Conservation (phyloP, 2,797 vertebrate species). For the Ataeniobius toweri region DNA sequence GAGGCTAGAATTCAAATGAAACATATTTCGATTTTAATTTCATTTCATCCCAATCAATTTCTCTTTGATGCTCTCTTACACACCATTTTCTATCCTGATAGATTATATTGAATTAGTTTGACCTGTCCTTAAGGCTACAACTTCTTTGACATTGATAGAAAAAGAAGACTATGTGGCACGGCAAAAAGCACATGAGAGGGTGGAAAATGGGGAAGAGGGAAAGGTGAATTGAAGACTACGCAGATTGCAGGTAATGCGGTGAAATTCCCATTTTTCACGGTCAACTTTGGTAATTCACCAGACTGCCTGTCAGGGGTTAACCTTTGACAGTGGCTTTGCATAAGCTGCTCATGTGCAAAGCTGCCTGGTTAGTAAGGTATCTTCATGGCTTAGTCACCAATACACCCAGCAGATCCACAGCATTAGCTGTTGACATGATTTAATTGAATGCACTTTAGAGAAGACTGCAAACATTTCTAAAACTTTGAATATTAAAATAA, state of each 20-base stretch:
- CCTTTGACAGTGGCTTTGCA: constrained; percentile 39
- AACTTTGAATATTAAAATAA: background rate
- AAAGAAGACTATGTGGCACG: constrained; percentile 54
- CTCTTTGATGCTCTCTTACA: constrained; percentile 54
- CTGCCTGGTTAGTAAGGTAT: constrained; percentile 41
- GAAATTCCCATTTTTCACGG: constrained; percentile 58
- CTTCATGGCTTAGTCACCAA: constrained; percentile 47
- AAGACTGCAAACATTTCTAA: constrained; percentile 23
- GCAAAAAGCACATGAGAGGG: constrained; percentile 28
- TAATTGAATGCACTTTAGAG: constrained; percentile 37
- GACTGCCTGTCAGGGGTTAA: constrained; percentile 59
- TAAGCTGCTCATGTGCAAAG: constrained; percentile 54
- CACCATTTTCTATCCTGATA: constrained; percentile 71
- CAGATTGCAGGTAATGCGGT: constrained; percentile 35
- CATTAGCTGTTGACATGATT: constrained; percentile 43
- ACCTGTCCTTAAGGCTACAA: constrained; percentile 68
- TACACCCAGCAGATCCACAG: constrained; percentile 39
- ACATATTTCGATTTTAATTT: constrained; percentile 54
- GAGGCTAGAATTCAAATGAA: constrained; percentile 61
- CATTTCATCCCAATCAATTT: constrained; percentile 44
- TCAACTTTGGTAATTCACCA: constrained; percentile 52
- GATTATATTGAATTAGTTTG: constrained; percentile 77
- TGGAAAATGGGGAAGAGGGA: constrained; percentile 25
- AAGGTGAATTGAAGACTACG: constrained; percentile 17
- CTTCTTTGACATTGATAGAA: constrained; percentile 71